Evolutionary conservation across 1,140 invertebrate species (phyloP), one percentile per base, ranked within the genome.

Genomic region (Mercenaria mercenaria): DNA sequence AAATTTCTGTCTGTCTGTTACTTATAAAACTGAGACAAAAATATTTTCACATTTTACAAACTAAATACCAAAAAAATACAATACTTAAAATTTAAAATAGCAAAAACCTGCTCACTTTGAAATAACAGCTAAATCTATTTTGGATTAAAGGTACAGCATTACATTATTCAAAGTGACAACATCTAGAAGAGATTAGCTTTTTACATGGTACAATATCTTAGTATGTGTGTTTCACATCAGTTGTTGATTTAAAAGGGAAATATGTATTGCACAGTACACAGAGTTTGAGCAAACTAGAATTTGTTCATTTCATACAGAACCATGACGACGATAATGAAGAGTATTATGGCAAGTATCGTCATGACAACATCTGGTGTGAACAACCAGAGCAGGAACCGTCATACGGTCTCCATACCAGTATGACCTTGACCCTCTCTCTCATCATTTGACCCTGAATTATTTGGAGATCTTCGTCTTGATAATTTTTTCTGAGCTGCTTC

Each of bases 371-470:
- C 89, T 43, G 92, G 92, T 56, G 91, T 89, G 64, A 94, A 76
- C 74, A 93, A 90, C 92, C 93, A 93, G 92, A 93, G 93, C 91
- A 90, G 74, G 86, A 91, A 94, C 91, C 91, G 93, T 94, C 93
- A 94, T 91, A 94, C 93, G 15, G 92, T 82, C 87, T 90, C 83
- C 15, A 93, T 32, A 0, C 89, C 39, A n/a, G n/a, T n/a, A n/a
- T n/a, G n/a, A 88, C 32, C 69, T 41, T 56, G 43, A 59, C 34
- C 34, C 20, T 79, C 50, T 8, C 13, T 43, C 1, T 29, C 56
- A 59, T 67, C 64, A 56, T 32, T 43, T 52, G 61, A 56, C n/a
- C 61, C 64, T n/a, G 82, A 85, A 56, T 74, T 61, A 32, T 61
- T 47, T 23, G 69, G 84, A 77, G 84, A 67, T 59, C 79, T 43